phyloP scores from a whole-genome alignment of 1,140 invertebrate species.

The Diorhabda carinulata region DNA sequence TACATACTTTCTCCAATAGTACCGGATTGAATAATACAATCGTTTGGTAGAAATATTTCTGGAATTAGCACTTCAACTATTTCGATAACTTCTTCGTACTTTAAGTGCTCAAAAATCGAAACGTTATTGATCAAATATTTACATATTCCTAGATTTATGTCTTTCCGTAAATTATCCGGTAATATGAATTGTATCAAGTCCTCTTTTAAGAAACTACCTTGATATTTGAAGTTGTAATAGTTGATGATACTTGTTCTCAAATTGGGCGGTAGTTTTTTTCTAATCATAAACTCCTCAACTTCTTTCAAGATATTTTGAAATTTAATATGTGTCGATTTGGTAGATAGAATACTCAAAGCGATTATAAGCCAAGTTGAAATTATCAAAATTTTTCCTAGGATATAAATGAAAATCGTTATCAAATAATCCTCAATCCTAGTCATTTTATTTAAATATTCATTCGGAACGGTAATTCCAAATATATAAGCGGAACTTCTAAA shows the following conservation, averaged over 20 bases:
- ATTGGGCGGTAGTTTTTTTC: conserved; percentile 31
- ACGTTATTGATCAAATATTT: conserved; percentile 36
- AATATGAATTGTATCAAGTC: conserved; percentile 18
- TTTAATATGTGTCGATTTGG: conserved; percentile 22
- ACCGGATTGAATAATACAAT: conserved; percentile 53
- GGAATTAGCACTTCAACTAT: conserved; percentile 32
- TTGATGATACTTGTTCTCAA: conserved; percentile 27
- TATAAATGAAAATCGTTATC: not conserved
- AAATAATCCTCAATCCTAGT: not conserved
- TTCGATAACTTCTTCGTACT: conserved; percentile 26
- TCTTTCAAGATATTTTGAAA: conserved; percentile 36
- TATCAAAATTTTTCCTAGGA: not conserved
- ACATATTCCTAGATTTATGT: conserved; percentile 37
- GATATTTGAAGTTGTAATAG: conserved; percentile 36
- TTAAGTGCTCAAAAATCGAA: conserved; percentile 32
- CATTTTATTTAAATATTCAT: not conserved
- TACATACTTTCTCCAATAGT: conserved; percentile 58
- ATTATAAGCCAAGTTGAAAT: conserved; percentile 16
- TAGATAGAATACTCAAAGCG: conserved; percentile 19
- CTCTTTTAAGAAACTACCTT: conserved; percentile 35
- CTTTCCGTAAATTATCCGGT: conserved; percentile 33
- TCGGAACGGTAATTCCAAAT: not conserved
- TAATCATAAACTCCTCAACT: conserved; percentile 34
- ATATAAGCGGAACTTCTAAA: not conserved
- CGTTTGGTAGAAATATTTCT: conserved; percentile 38